A percentile compares a stretch with the other conserved stretches of the same genome.
phyloP scores from a whole-genome alignment of 2,888 invertebrate genomes.

The Pachydiplax longipennis region DNA sequence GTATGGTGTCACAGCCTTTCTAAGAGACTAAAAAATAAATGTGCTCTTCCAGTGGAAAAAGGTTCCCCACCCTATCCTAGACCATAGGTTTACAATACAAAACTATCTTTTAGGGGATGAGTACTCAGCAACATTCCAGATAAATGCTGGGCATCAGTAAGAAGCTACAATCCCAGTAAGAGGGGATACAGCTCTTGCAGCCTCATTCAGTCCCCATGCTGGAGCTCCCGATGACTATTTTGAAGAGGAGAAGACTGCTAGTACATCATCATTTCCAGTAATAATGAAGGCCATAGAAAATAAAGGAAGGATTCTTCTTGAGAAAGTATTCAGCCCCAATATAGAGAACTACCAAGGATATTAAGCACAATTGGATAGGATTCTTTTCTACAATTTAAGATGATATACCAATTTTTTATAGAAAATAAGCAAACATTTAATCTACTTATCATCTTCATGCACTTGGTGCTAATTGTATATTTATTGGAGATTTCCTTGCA shows the following conservation, averaged over 20 bases:
- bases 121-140: no score
- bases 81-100: background rate
- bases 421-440: no score
- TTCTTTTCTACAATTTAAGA: background rate
- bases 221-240: constrained; percentile 52
- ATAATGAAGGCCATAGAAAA: constrained; percentile 68
- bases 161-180: constrained; percentile 65
- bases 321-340: constrained; percentile 80
- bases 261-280: constrained; percentile 63
- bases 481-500: no score
- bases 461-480: no score
- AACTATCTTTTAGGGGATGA: constrained; percentile 68
- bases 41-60: no score
- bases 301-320: constrained; percentile 75
- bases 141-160: constrained; percentile 75
- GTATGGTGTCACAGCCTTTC: no score
- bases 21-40: no score
- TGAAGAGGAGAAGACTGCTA: constrained; percentile 7
- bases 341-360: constrained; percentile 83
- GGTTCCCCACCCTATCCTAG: no score
- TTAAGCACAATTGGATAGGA: constrained; percentile 63
- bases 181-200: constrained; percentile 81
- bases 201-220: constrained; percentile 60
- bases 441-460: no score
- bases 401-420: background rate